Conservation (phyloP, 2,888 invertebrate genomes). For the Acanthosoma haemorrhoidale region DNA sequence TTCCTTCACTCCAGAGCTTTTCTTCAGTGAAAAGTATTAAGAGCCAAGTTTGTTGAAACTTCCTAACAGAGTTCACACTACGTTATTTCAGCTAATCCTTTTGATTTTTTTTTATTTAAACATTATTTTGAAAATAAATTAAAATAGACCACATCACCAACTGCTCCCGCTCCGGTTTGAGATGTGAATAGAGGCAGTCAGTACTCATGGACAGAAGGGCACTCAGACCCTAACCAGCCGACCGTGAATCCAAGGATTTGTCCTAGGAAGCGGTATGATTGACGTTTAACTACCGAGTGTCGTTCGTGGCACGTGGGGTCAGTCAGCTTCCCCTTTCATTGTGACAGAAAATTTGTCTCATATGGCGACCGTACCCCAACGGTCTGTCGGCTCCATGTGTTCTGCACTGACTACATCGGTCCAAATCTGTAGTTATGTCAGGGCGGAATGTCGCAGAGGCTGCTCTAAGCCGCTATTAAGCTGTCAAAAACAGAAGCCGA, state of each 20-base stretch:
- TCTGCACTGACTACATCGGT: not conserved
- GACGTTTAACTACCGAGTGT: constrained; percentile 1
- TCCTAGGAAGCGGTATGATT: not conserved
- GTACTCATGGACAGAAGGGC: not conserved
- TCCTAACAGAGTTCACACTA: not conserved
- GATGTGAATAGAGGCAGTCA: constrained; percentile 6
- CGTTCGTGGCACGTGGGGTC: no score
- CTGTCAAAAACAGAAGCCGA: no score
- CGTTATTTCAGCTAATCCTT: no score
- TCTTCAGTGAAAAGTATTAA: no score
- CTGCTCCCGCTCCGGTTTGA: no score
- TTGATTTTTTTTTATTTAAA: no score
- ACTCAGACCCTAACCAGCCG: not conserved
- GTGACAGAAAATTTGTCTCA: constrained; percentile 5
- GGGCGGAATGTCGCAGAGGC: no score
- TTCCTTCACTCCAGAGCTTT: no score
- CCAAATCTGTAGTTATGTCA: not conserved
- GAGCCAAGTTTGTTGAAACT: no score
- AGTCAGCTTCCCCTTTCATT: no score
- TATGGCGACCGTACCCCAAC: not conserved
- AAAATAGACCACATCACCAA: not conserved
- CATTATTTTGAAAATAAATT: not conserved
- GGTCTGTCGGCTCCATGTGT: not conserved
- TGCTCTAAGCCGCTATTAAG: no score
- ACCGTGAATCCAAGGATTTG: constrained; percentile 2